A percentile compares a stretch with the other conserved stretches of the same genome.
Evolutionary conservation across 2,113 vertebrate genomes (phyloP).

Genomic region (Struthio camelus): DNA sequence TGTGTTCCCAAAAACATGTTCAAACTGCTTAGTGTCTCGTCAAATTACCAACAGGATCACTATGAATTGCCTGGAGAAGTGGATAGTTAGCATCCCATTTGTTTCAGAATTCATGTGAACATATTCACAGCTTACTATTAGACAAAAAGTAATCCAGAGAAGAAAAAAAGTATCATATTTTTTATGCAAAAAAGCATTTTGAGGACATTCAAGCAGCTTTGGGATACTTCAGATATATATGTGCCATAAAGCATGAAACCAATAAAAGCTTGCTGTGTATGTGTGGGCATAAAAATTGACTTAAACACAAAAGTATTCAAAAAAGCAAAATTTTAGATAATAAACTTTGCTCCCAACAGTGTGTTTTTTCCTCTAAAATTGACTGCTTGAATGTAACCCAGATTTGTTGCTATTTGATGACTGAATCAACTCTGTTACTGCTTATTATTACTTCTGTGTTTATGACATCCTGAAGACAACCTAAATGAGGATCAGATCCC

Average conservation of each 20-base stretch:
- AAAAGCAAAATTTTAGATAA: neutral
- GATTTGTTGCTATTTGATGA: neutral
- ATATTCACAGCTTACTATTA: neutral
- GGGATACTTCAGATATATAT: neutral
- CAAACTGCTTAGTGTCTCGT: neutral
- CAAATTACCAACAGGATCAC: neutral
- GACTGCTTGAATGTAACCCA: neutral
- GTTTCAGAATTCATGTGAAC: neutral
- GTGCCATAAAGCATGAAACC: neutral
- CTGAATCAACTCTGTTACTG: neutral
- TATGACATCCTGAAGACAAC: neutral
- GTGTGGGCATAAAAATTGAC: neutral
- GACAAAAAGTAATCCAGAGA: neutral
- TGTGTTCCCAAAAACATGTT: neutral
- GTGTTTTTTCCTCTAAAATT: neutral
- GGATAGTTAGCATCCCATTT: neutral
- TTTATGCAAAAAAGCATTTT: accelerated
- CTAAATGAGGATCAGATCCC: neutral
- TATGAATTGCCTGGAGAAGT: neutral
- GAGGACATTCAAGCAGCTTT: neutral
- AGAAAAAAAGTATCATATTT: neutral
- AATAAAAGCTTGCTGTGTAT: neutral
- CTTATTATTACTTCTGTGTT: neutral
- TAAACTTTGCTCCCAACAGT: neutral
- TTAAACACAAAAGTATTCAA: neutral